Evolutionary conservation across 2,113 vertebrate species (phyloP).

Genomic region (Eptatretus burgeri): DNA sequence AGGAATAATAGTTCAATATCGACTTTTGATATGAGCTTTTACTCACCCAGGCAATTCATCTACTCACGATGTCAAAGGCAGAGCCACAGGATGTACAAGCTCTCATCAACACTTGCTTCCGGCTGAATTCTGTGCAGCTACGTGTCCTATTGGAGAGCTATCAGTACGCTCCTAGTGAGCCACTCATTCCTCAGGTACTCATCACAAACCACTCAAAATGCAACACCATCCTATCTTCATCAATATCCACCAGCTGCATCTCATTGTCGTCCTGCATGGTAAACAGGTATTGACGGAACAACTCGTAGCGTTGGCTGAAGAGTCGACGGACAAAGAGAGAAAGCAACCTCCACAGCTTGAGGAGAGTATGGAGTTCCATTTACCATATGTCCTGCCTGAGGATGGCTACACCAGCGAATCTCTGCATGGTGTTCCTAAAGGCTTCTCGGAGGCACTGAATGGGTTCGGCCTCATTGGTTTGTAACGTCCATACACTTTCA

Average conservation of each 20-base stretch:
- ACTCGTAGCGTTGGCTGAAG: no score
- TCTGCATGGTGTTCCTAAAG: conserved; percentile 66
- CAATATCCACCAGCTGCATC: no score
- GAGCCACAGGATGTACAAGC: conserved; percentile 53
- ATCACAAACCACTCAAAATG: no score
- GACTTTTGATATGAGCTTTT: no score
- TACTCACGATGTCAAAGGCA: conserved; percentile 95
- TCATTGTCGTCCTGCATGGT: no score
- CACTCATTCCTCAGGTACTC: conserved; percentile 51
- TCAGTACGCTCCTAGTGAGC: conserved; percentile 82
- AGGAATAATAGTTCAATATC: no score
- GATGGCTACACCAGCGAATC: conserved; percentile 94
- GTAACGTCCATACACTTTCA: no score
- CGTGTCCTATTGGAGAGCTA: conserved; percentile 74
- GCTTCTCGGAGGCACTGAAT: conserved; percentile 79
- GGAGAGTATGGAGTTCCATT: conserved; percentile 76
- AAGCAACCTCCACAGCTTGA: no score
- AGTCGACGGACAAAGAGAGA: no score
- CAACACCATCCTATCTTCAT: no score
- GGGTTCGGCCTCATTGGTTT: conserved; percentile 72
- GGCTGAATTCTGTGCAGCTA: conserved; percentile 79
- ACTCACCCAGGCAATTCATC: conserved; percentile 41
- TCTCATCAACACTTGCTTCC: conserved; percentile 90
- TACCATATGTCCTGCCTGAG: conserved; percentile 85
- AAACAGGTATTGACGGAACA: no score